Evolutionary conservation across 2,797 vertebrate genomes (phyloP), one percentile per base, ranked within the genome.

Genomic region (Pempheris klunzingeri): DNA sequence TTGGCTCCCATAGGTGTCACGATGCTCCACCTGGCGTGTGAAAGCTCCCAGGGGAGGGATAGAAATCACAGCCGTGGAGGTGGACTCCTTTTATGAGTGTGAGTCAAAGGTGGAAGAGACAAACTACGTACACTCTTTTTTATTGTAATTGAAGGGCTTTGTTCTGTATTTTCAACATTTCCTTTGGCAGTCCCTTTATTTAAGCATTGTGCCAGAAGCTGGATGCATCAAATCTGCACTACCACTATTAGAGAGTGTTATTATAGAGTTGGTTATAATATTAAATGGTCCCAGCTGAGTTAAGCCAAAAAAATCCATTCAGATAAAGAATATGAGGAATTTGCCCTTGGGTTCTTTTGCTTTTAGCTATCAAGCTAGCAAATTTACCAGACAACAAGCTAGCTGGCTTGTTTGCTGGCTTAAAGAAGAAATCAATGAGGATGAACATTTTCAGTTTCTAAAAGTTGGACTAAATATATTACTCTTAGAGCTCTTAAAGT

Each of bases 1-100:
- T 63, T 71, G 85, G 90, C 90, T 92, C 91, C 92, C 86, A 85
- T 80, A 92, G 90, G 92, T 89, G 88, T 93, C 86, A 89, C 85
- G 72, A 77, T 75, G 82, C 81, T 85, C 84, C 91, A 92, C 93
- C 93, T 94, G 92, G 87, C 69, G 81, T 91, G 91, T 90, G 91
- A 88, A 88, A 82, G 80, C 80, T 77, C 90, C 80, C 73, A 12
- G 64, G 71, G 78, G 83, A 67, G 32, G 70, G 70, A 47, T 36
- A 26, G 69, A 71, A 71, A 80, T 81, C 81, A 72, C 81, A 87
- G 77, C 71, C 71, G 57, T 70, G 80, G 82, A 72, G 86, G 83
- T 58, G 80, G 57, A 84, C 74, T 86, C 41, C 67, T 79, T 75
- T 78, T 73, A 73, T 82, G 68, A 69, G 73, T 15, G 63, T 22